Evolutionary conservation across 2,113 vertebrate species (phyloP).

Genomic region (human (Homo sapiens)): GRCh38 chr9:16816501-16817000

Average conservation of each 20-base stretch:
- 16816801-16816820: constrained; percentile 64
- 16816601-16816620: neutral
- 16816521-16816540: constrained; percentile 44
- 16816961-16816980: constrained; percentile 59
- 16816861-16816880: constrained; percentile 61
- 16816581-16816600: constrained; percentile 41
- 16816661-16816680: constrained; percentile 15
- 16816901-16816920: constrained; percentile 60
- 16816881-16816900: constrained; percentile 64
- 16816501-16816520: constrained; percentile 9
- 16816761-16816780: constrained; percentile 29
- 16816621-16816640: constrained; percentile 20
- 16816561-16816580: constrained; percentile 17
- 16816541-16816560: constrained; percentile 58
- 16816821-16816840: constrained; percentile 75
- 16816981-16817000: constrained; percentile 54
- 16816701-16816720: neutral
- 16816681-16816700: neutral
- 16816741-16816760: constrained; percentile 34
- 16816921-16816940: constrained; percentile 61
- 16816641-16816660: constrained; percentile 22
- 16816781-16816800: constrained; percentile 48
- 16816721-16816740: neutral
- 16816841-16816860: constrained; percentile 52
- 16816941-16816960: constrained; percentile 53